Base-by-base conservation (phyloP, 2,888 invertebrate genomes). In the Phalera bucephala region DNA sequence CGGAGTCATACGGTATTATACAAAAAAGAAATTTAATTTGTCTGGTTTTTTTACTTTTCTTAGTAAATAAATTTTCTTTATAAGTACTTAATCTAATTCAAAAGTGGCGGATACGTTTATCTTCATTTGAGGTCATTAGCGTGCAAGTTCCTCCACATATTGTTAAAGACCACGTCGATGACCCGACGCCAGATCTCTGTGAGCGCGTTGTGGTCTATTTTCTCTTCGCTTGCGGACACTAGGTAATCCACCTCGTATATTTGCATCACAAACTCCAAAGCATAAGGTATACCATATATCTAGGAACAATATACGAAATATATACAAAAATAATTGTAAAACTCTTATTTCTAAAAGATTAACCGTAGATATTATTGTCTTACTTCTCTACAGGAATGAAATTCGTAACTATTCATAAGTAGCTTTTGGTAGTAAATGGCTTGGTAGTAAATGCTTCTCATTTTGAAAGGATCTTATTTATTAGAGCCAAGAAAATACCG, bases 181-280 rank as follows among this genome's bases (percentile, higher is more conserved):
- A 83, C 41, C 7, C 73, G 53, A 1, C 44, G 42, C 88, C 87
- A 88, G 7, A 85, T 60, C 28, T 80, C 68, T 0, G 40, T 44
- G 0, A 80, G 33, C 0, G 78, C 70, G 1, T 40, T 31, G 2
- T 35, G 19, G 1, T 46, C 35, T 0, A 41, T 17, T 0, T 31
- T 25, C 0, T 39, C 15, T 1, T 31, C 11, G 0, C 3, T n/a
- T 0, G 10, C 8, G 0, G 1, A 0, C 0, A 0, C 4, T 2
- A 0, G 1, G 0, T 6, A 3, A 1, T 20, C n/a, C 2, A 46
- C 31, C 0, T 31, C 8, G 31, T 80, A 84, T 0, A 64, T 21
- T 34, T 86, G 85, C 84, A 88, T 84, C 1, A 75, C 74, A 11
- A 85, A 59, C 47, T 88, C 87, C 55, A 88, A 30, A 0, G 81